Conservation (phyloP, 1,140 invertebrate genomes). For the Drosophila nebulosa region DNA sequence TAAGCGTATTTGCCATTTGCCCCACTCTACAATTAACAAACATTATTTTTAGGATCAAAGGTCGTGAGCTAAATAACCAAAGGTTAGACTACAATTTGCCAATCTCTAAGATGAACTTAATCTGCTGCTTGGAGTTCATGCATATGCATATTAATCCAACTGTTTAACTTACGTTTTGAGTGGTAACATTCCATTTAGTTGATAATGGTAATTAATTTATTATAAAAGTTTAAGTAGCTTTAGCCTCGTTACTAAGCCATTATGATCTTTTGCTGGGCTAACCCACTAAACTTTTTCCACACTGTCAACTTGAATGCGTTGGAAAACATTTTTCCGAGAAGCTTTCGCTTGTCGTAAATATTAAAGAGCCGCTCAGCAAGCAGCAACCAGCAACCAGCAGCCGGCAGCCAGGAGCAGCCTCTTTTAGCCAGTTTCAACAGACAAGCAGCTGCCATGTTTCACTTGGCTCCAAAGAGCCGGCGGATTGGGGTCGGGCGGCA, state of each 20-base stretch:
- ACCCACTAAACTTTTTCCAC: not conserved
- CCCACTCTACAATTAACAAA: too few relatives aligned
- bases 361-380: conserved; percentile 18
- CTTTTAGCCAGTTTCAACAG: not conserved
- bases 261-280: not conserved
- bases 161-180: not conserved
- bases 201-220: not conserved
- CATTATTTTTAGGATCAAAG: too few relatives aligned
- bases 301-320: not conserved
- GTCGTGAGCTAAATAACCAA: too few relatives aligned
- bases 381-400: conserved; percentile 2
- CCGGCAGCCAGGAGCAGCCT: conserved; percentile 13
- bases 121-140: too few relatives aligned
- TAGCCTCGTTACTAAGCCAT: not conserved
- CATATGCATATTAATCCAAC: not conserved
- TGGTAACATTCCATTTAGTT: not conserved
- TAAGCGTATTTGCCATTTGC: too few relatives aligned
- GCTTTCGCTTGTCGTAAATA: conserved; percentile 26
- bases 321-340: conserved; percentile 8
- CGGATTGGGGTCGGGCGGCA: too few relatives aligned
- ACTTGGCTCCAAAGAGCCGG: conserved; percentile 4
- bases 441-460: conserved; percentile 35
- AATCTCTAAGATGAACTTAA: too few relatives aligned
- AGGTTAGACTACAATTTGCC: too few relatives aligned
- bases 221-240: not conserved